These are phyloP conservation scores for Daboia siamensis DNA, from an alignment of 2,113 vertebrate species.

Conservation along the genomic window DNA sequence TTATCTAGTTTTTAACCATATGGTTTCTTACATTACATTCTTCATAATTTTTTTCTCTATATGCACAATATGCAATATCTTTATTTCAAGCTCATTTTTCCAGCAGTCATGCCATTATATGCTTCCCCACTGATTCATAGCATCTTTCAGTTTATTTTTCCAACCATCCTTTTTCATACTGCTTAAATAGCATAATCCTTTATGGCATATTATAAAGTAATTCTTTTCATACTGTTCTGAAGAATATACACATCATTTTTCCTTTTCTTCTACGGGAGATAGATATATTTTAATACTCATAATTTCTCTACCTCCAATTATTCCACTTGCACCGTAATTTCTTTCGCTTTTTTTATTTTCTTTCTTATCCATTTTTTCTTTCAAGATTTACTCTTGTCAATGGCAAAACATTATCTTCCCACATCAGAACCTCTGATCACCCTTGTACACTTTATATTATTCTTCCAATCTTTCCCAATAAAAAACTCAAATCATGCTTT, in stretches of 20 bases:
- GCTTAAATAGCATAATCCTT: background rate
- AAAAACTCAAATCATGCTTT: background rate
- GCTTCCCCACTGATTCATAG: background rate
- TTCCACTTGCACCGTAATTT: background rate
- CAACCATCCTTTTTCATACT: background rate
- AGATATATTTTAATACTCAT: background rate
- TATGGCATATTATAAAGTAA: background rate
- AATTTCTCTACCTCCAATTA: background rate
- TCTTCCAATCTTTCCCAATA: background rate
- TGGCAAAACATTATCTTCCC: background rate
- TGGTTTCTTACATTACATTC: background rate
- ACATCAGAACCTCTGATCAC: background rate
- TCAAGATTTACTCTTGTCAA: background rate
- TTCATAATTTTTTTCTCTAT: background rate
- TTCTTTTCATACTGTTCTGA: background rate
- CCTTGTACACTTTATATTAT: background rate
- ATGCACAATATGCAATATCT: background rate
- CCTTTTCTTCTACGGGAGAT: background rate
- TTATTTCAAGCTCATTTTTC: background rate
- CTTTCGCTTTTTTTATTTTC: background rate
- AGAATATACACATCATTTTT: background rate
- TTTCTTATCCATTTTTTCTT: background rate
- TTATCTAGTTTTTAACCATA: background rate
- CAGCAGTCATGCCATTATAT: background rate
- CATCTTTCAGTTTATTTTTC: background rate